Base-by-base conservation (phyloP, 1,140 invertebrate genomes). In the Trichomalopsis sarcophagae region DNA sequence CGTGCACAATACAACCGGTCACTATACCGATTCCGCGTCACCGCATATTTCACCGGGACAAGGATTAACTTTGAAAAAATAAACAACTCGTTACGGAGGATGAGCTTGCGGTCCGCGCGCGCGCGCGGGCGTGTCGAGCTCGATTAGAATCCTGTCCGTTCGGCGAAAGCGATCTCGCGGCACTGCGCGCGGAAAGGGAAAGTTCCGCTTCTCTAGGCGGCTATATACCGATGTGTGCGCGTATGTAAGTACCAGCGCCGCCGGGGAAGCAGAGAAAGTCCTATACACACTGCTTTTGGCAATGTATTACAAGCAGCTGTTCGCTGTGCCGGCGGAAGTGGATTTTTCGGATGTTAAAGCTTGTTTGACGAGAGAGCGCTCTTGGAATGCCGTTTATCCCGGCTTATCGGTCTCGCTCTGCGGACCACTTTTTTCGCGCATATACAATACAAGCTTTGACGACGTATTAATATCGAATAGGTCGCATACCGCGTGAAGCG, bases 111-210 rank as follows among this genome's bases (percentile, higher is more conserved):
- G 77, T 55, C 21, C 66, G 30, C 6, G 50, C 50, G 11, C 73
- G 36, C 47, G 10, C 50, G 11, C 73, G 36, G 27, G 17, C 23
- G n/a, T n/a, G 1, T 9, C 40, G 75, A n/a, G 44, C 75, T 77
- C 40, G 17, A 33, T 75, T 44, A 21, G 74, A 75, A 62, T 62
- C 55, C 3, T 62, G 74, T 40, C 23, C 30, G 27, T 14, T 9
- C 71, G 74, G 82, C 82, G 82, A 77, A 69, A 84, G 75, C 82
- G 62, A 44, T 69, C 75, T 50, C 73, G 36, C 11, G 14, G 11
- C 81, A 62, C 55, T 55, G 23, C 44, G 17, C 74, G 74, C 77
- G 77, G 77, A 62, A 68, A 79, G 82, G 62, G 82, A 84, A 84
- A 84, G 82, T 84, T 50, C 62, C 62, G n/a, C 68, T 71, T 71